Base-by-base conservation (phyloP, 2,113 vertebrate genomes). In the Eulemur rufifrons region DNA sequence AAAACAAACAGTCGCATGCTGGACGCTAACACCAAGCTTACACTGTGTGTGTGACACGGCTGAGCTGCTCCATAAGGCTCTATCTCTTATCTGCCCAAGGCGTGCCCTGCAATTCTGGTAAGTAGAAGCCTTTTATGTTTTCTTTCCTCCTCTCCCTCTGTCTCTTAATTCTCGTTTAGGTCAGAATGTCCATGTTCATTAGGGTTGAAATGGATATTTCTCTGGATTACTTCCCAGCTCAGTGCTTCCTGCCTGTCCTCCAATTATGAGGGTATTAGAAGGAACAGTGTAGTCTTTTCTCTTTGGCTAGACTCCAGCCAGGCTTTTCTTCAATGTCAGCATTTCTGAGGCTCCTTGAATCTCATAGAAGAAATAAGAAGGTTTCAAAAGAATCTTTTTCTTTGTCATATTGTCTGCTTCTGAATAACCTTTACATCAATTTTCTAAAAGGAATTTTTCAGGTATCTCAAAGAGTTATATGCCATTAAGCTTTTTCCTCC, bases 11-110 rank as follows among this genome's bases (percentile, higher is more conserved):
- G 98, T 98, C 98, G 99, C 99, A 99, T 99, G 99, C 99, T 99
- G 99, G 99, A 99, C 95, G 99, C 99, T 99, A 99, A 99, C 99
- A 98, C 98, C 99, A 99, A 99, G 99, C 99, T 99, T 99, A 99
- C 99, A 99, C 98, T 99, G 99, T 98, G 99, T 99, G 98, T 98
- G 98, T 99, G 98, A 98, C 98, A 98, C 99, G 99, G 99, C 99
- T 99, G 98, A 99, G 98, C 98, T 99, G 98, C 98, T 99, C 99
- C 98, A 17, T 99, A 99, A 99, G 98, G 99, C 98, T 99, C 98
- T 99, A 97, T 99, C 99, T 99, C 98, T 99, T 99, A 98, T 98
- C 98, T 98, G 98, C 98, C 98, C 97, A 88, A 98, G 98, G 98
- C 99, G 98, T 73, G 61, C 98, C 95, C 98, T 98, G 97, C 97